Evolutionary conservation across 2,888 invertebrate species (phyloP).

Genomic region (Monoplex corrugatus): DNA sequence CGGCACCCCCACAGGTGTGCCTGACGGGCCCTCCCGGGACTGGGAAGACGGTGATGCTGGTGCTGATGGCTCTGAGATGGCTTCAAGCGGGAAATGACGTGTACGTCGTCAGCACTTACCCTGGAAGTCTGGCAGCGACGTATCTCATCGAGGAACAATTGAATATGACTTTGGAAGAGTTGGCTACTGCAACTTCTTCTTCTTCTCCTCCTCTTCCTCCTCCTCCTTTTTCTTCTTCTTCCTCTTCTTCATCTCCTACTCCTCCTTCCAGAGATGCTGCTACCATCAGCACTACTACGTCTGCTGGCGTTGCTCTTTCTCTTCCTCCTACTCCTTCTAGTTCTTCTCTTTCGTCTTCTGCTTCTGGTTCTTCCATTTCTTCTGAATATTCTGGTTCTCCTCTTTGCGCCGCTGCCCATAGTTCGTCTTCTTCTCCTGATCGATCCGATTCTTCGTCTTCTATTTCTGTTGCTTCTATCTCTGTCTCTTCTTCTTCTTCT

Average conservation of each 20-base stretch:
- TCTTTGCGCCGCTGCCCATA: too few species aligned
- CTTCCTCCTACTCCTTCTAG: too few species aligned
- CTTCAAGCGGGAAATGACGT: constrained; percentile 12
- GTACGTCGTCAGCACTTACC: constrained; percentile 4
- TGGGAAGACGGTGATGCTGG: constrained; percentile 8
- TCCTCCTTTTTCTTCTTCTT: too few species aligned
- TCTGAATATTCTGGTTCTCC: too few species aligned
- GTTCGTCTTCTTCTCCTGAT: neutral
- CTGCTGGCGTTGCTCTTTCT: neutral
- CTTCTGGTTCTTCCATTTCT: too few species aligned
- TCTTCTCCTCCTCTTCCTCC: neutral
- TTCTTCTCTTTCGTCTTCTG: too few species aligned
- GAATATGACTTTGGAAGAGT: neutral
- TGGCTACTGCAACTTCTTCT: neutral
- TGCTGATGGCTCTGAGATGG: constrained; percentile 24
- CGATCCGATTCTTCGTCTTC: neutral
- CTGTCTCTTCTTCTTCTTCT: too few species aligned
- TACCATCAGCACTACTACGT: neutral
- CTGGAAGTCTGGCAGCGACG: neutral
- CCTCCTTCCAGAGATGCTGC: neutral
- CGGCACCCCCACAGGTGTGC: neutral
- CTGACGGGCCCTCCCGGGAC: constrained; percentile 24
- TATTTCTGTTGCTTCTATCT: too few species aligned
- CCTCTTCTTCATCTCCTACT: neutral
- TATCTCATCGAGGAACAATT: neutral